phyloP scores from a whole-genome alignment of 1,140 invertebrate genomes.

The Aphaenogaster rudis region DNA sequence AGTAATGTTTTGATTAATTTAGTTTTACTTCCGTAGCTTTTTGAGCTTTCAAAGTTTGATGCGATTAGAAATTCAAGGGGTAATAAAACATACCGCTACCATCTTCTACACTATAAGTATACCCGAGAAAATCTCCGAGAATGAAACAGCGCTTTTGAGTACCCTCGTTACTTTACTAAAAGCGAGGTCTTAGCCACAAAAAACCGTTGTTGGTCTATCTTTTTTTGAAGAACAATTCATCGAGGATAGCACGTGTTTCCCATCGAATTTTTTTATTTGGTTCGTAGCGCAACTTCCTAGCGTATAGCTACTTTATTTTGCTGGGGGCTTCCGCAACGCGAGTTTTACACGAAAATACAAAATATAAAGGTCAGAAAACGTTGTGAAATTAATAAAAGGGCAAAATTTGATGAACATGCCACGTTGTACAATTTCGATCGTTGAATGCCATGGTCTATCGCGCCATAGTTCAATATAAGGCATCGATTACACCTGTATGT shows the following conservation, averaged over 20 bases:
- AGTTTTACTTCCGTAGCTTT: not conserved
- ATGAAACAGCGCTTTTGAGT: constrained; percentile 29
- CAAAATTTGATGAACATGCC: not conserved
- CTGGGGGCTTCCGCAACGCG: not conserved
- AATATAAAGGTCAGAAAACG: not conserved
- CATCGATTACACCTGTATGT: not conserved
- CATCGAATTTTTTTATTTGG: not conserved
- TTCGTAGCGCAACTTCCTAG: not conserved
- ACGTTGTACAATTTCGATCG: not conserved
- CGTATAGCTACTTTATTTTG: not conserved
- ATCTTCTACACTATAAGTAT: not conserved
- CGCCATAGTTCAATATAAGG: not conserved
- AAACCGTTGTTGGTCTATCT: not conserved
- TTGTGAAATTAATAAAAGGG: not conserved
- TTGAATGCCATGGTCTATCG: not conserved
- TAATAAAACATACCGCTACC: not conserved
- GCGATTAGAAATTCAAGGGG: not conserved
- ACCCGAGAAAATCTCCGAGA: not conserved
- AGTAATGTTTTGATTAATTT: not conserved
- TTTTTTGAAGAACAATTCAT: constrained; percentile 11
- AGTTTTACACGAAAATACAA: not conserved
- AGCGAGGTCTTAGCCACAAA: constrained; percentile 3
- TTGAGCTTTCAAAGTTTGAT: not conserved
- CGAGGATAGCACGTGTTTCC: not conserved
- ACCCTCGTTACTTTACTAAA: constrained; percentile 27